Conservation (phyloP, 2,797 vertebrate genomes). For the Hephaestus fuliginosus region DNA sequence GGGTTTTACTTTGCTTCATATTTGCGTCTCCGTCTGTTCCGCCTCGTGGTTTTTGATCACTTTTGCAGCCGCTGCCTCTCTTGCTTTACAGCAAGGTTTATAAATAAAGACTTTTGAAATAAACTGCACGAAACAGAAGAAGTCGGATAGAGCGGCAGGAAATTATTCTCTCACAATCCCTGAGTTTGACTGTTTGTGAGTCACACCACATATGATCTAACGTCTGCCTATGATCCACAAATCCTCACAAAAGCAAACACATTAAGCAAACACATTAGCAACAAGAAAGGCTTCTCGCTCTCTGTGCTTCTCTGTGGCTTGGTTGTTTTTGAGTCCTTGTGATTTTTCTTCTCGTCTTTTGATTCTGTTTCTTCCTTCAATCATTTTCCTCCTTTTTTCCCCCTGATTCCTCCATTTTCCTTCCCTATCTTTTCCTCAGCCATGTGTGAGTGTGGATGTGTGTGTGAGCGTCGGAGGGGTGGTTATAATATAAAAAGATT, state of each 20-base stretch:
- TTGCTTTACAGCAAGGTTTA: neutral
- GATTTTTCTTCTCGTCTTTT: constrained; percentile 34
- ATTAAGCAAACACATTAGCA: neutral
- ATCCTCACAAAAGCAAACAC: constrained; percentile 16
- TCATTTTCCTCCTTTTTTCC: neutral
- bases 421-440: neutral
- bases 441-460: constrained; percentile 1
- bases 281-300: constrained; percentile 8
- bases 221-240: constrained; percentile 15
- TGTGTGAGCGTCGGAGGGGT: constrained; percentile 34
- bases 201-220: constrained; percentile 15
- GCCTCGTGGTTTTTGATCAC: constrained; percentile 13
- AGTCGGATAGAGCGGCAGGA: neutral
- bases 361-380: constrained; percentile 2
- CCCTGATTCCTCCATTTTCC: constrained; percentile 16
- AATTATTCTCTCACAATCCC: constrained; percentile 13
- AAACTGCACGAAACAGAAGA: neutral
- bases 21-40: neutral
- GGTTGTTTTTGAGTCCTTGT: constrained; percentile 21
- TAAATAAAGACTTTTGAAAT: constrained; percentile 13
- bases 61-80: constrained; percentile 4
- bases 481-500: constrained; percentile 72
- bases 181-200: constrained; percentile 15
- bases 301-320: constrained; percentile 14
- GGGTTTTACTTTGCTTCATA: neutral